phyloP scores from a whole-genome alignment of 2,797 vertebrate species.

The Alectoris magna region DNA sequence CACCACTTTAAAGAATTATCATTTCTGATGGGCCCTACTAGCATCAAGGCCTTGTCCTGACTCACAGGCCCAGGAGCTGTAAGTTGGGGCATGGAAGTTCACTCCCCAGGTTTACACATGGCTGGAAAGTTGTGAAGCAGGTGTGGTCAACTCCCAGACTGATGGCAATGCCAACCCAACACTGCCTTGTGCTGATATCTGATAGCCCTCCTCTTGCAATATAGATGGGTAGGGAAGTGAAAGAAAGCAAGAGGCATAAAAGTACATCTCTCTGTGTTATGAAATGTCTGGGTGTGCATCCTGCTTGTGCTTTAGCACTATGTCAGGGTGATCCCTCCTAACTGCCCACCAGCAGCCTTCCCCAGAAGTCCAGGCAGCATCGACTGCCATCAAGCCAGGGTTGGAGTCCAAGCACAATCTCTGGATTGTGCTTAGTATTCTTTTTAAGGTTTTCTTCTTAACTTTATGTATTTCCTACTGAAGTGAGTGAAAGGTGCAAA shows the following conservation, averaged over 20 bases:
- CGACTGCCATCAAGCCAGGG: neutral
- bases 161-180: neutral
- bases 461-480: neutral
- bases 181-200: neutral
- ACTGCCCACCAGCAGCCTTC: neutral
- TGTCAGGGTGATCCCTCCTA: neutral
- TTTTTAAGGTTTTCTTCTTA: neutral
- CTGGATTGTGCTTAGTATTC: neutral
- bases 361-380: neutral
- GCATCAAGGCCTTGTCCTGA: neutral
- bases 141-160: neutral
- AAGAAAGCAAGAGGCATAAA: neutral
- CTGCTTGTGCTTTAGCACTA: neutral
- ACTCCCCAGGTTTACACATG: neutral
- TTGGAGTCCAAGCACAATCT: neutral
- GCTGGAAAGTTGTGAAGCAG: neutral
- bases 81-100: neutral
- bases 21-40: neutral
- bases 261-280: neutral
- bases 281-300: neutral
- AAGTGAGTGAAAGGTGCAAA: neutral
- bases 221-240: neutral
- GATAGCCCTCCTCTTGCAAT: neutral
- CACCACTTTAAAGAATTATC: neutral
- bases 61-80: neutral